Evolutionary conservation across 1,140 invertebrate genomes (phyloP), one percentile per base, ranked within the genome.

Genomic region (Drosophila subobscura): DNA sequence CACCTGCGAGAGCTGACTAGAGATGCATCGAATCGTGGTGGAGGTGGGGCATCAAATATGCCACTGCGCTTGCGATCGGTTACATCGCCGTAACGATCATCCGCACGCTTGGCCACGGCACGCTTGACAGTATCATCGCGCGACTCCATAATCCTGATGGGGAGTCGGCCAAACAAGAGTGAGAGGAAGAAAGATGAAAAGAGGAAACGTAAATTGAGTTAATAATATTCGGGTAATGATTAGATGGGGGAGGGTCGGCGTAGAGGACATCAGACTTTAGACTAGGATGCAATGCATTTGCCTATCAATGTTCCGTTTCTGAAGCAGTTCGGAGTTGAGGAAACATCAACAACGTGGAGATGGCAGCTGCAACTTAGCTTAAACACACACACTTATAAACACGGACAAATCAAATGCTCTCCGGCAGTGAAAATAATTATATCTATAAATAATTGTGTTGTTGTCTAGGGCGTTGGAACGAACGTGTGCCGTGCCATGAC

Each of bases 101-200:
- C 77, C 8, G 85, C 46, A 42, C 92, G 85, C 66, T 93, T 93
- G 42, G 74, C 83, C 33, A 83, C 74, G 7, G 90, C 78, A 55
- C 92, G 86, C 58, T 92, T 91, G 44, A 92, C 90, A 64, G 92
- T 91, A 75, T 93, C 92, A n/a, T 92, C 91, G 44, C 79, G 90
- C 60, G 79, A 72, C 47, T 91, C 89, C 79, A 91, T 89, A 73
- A 91, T 91, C 68, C 90, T 91, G 61, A 66, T 41, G 42, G 25
- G 22, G 5, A 54, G 45, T 40, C 37, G 65, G 33, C 33, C 33
- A 37, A 37, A 49, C 67, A 72, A 70, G 55, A 66, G 57, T 42
- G 60, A 72, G 40, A 71, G 50, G 20, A 61, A 76, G 67, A 80
- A 40, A 86, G 72, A 78, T 68, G 74, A 79, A 91, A 71, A 61